phyloP scores from a whole-genome alignment of 2,888 invertebrate species.

The Masnerella sp. region DNA sequence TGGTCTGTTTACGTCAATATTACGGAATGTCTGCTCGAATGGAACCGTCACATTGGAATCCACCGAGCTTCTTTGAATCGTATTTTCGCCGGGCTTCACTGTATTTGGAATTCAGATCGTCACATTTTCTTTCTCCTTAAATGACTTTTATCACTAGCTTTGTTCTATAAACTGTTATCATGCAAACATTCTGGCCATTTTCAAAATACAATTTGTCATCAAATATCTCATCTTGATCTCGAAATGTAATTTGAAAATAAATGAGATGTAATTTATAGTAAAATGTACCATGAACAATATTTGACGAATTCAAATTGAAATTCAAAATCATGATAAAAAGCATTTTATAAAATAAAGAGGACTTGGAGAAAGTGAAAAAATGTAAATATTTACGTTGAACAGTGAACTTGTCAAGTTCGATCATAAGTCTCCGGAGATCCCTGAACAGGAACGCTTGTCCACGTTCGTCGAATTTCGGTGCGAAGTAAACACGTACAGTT shows the following conservation, averaged over 20 bases:
- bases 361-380: too few species aligned
- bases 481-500: slow-evolving; percentile 85
- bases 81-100: slow-evolving; percentile 85
- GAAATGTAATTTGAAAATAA: too few species aligned
- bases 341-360: too few species aligned
- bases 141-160: slow-evolving; percentile 5
- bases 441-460: slow-evolving; percentile 82
- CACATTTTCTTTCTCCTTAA: slow-evolving; percentile 11
- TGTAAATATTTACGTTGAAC: slow-evolving; percentile 81
- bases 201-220: too few species aligned
- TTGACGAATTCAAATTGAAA: too few species aligned
- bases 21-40: slow-evolving; percentile 88
- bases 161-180: too few species aligned
- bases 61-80: slow-evolving; percentile 82
- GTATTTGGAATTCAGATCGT: slow-evolving; percentile 51
- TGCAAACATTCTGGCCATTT: too few species aligned
- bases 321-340: too few species aligned
- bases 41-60: slow-evolving; percentile 91
- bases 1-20: slow-evolving; percentile 82
- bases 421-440: slow-evolving; percentile 83
- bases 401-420: slow-evolving; percentile 86
- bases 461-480: slow-evolving; percentile 83
- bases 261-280: too few species aligned
- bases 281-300: too few species aligned
- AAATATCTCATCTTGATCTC: too few species aligned